Base-by-base conservation (phyloP, 1,140 invertebrate genomes). In the Drosophila burlai region DNA sequence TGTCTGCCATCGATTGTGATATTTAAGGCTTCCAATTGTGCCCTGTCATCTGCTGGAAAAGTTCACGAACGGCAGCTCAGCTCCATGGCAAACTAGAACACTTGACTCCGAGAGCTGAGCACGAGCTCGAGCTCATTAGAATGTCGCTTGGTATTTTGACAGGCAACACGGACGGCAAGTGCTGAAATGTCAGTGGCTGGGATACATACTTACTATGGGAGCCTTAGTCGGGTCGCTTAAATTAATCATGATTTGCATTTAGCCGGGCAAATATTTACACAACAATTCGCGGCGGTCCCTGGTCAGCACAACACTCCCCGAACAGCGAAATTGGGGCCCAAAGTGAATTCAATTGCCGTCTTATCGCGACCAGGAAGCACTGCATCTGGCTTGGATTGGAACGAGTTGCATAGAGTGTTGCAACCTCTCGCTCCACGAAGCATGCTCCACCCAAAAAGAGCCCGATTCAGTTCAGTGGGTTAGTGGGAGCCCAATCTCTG, bases 311-410 rank as follows among this genome's bases (percentile, higher is more conserved):
- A 61, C 83, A 85, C 83, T 67, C 83, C 83, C 80, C 21, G 49
- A 72, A 11, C 16, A 10, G 29, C 26, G 10, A 71, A 66, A 72
- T 42, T 38, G 54, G n/a, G 24, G 49, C 47, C 47, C 49, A 47
- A 66, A 80, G 43, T 65, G 61, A 59, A 80, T 80, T 80, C 76
- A 80, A 80, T 74, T 80, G 76, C 36, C 40, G 24, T 38, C 71
- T 85, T 90, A 90, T 90, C 85, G 69, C 45, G 34, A 90, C 85
- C 85, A 90, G 85, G 85, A 90, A 90, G 49, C 47, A 54, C 36
- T 76, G 71, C 74, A 89, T 86, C 80, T 71, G 43, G 31, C 49
- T 34, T n/a, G 49, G 42, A 29, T 4, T 11, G 18, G 73, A 80
- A 82, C 83, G 47, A 54, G 78, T 66, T 81, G 50, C 55, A 60